Base-by-base conservation (phyloP, 2,113 vertebrate genomes). In the Tetraodon nigroviridis region DNA sequence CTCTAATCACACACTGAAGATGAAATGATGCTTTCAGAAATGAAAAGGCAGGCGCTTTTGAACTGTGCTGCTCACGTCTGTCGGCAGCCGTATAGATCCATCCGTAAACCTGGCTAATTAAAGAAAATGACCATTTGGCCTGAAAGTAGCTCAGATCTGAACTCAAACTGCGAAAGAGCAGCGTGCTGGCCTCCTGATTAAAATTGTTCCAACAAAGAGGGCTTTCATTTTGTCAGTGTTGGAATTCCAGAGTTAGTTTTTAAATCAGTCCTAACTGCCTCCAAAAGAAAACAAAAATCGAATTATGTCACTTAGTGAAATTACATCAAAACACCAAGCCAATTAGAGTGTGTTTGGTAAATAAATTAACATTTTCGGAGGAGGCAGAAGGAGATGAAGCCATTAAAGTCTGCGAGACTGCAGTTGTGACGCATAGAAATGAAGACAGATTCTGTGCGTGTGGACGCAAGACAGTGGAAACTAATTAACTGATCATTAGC, bases 301-400 rank as follows among this genome's bases (percentile, higher is more conserved):
- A 0, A 65, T 68, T 70, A 64, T 27, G 45, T 60, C 7, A 18
- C n/a, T 15, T 66, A 55, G 47, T 58, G 45, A 75, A 46, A 61
- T 71, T 2, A 55, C 62, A 53, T 45, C 16, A 40, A 67, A 67
- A 77, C n/a, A 41, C 40, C 29, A 48, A 76, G 46, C 62, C 51
- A 51, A 58, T 61, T 58, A 55, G 20, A 63, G 52, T 55, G 49
- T 45, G 53, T 62, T 64, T 51, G 19, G 40, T 37, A 10, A 37
- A 37, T 37, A 37, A 37, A 37, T 37, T 37, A 37, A 37, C 32
- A 37, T 37, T 44, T 17, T 14, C 5, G 1, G 42, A 44, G 14
- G 16, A 51, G 11, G 47, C 18, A 49, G 47, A 48, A 3, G 58
- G 29, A 64, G 22, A 51, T 48, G 27, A 12, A 37, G 32, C 32